These are phyloP conservation scores for Beroe ovata DNA, from an alignment of 37 sponge, comb jelly and placozoan genomes.

Conservation along the genomic window DNA sequence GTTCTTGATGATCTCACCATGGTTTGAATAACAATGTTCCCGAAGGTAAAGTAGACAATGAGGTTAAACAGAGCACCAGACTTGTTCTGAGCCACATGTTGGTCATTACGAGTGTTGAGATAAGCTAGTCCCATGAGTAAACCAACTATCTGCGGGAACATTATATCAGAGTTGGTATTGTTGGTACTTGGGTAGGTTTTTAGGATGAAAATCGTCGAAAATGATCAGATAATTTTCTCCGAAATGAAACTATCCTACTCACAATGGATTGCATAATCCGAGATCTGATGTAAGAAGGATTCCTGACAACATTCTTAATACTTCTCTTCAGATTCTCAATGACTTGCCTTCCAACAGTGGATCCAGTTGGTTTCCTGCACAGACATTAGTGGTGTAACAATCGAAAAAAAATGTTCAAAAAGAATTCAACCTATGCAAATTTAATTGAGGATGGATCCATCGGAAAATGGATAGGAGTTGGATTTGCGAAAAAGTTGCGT, in stretches of 20 bases:
- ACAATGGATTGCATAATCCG: constrained; percentile 50
- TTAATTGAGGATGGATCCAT: neutral
- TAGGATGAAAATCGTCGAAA: neutral
- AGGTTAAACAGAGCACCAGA: constrained; percentile 50
- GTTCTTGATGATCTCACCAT: constrained; percentile 9
- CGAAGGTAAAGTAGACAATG: constrained; percentile 21
- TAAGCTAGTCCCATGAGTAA: constrained; percentile 58
- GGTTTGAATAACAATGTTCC: constrained; percentile 7
- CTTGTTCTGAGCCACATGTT: constrained; percentile 43
- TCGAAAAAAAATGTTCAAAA: no score
- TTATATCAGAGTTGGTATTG: neutral
- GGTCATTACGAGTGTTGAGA: constrained; percentile 44
- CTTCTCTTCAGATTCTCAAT: constrained; percentile 45
- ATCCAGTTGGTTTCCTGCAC: neutral
- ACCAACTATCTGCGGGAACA: constrained; percentile 12
- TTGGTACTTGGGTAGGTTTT: neutral
- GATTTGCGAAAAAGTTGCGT: neutral
- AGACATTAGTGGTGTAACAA: no score
- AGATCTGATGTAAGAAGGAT: constrained; percentile 9
- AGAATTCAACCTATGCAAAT: neutral
- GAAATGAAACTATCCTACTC: neutral
- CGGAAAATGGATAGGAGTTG: neutral
- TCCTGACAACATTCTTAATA: neutral
- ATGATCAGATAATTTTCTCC: neutral
- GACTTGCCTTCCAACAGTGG: neutral